Conservation (phyloP, 2,797 vertebrate genomes). For the Poeciliopsis turneri region DNA sequence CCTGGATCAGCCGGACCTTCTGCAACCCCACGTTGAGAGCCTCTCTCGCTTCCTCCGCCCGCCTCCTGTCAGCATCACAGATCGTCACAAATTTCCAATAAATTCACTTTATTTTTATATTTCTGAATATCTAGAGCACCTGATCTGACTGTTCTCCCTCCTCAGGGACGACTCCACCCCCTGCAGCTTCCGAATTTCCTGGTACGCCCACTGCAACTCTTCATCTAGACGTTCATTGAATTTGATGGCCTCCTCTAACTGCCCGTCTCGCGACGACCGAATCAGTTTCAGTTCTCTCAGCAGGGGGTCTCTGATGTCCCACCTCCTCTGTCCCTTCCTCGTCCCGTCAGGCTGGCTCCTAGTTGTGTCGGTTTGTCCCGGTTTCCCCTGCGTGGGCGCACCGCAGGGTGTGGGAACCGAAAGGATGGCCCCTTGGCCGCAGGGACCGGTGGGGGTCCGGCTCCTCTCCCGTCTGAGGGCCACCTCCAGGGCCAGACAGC, state of each 20-base stretch:
- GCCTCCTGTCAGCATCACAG: conserved; percentile 60
- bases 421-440: background rate
- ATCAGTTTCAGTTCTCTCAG: conserved; percentile 81
- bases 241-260: conserved; percentile 82
- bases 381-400: conserved; percentile 43
- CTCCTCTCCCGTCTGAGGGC: conserved; percentile 60
- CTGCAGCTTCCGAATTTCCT: conserved; percentile 70
- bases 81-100: conserved; percentile 1
- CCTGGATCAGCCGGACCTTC: conserved; percentile 79
- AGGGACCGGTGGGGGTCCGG: background rate
- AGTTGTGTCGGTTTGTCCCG: conserved; percentile 50
- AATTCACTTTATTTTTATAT: background rate
- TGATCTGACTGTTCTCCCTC: conserved; percentile 77
- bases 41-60: conserved; percentile 78
- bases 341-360: conserved; percentile 29
- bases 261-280: conserved; percentile 80
- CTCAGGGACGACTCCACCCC: conserved; percentile 59
- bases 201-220: conserved; percentile 75
- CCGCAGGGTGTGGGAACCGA: conserved; percentile 33
- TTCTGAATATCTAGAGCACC: conserved; percentile 25
- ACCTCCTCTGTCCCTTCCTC: conserved; percentile 28
- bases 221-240: conserved; percentile 79
- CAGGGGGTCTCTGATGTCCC: conserved; percentile 70
- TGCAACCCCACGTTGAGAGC: conserved; percentile 76
- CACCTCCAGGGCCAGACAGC: conserved; percentile 83